phyloP scores from a whole-genome alignment of 37 sponge, comb jelly and placozoan species.

The Beroe ovata region DNA sequence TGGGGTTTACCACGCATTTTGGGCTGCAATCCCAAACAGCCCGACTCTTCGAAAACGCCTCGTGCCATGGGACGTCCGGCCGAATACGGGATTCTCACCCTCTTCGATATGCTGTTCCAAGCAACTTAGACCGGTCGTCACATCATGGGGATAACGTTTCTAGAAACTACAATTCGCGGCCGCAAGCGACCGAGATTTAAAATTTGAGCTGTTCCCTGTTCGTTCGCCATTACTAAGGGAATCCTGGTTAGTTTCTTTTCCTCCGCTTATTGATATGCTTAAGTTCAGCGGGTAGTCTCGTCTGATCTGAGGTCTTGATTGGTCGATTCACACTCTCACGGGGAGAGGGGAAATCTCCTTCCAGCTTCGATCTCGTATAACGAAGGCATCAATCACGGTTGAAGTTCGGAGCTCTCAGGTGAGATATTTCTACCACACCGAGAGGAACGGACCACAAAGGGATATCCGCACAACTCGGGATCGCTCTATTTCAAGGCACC shows the following conservation, averaged over 20 bases:
- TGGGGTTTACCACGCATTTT: conserved; percentile 84
- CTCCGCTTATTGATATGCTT: no score
- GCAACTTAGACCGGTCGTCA: conserved; percentile 70
- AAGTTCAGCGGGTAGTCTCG: no score
- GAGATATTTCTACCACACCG: conserved; percentile 54
- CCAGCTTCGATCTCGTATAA: background rate
- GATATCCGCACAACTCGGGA: conserved; percentile 36
- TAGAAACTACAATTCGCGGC: conserved; percentile 73
- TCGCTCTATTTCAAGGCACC: conserved; percentile 66
- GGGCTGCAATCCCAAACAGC: conserved; percentile 87
- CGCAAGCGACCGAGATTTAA: conserved; percentile 74
- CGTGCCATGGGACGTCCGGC: background rate
- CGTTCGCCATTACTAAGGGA: conserved; percentile 88
- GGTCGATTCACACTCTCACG: background rate
- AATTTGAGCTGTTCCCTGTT: conserved; percentile 85
- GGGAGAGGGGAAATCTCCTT: background rate
- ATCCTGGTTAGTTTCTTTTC: no score
- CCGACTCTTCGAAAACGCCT: conserved; percentile 76
- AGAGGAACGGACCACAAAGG: conserved; percentile 31
- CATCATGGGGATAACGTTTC: conserved; percentile 29
- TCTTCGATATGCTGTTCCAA: conserved; percentile 77
- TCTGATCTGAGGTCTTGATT: conserved; percentile 74
- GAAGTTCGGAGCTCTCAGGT: background rate
- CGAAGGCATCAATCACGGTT: background rate
- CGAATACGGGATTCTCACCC: conserved; percentile 82